Percentiles rank a stretch among this genome's conserved stretches.
Evolutionary conservation across 2,888 invertebrate genomes (phyloP).

Genomic region (Drosophila fungiperda): DNA sequence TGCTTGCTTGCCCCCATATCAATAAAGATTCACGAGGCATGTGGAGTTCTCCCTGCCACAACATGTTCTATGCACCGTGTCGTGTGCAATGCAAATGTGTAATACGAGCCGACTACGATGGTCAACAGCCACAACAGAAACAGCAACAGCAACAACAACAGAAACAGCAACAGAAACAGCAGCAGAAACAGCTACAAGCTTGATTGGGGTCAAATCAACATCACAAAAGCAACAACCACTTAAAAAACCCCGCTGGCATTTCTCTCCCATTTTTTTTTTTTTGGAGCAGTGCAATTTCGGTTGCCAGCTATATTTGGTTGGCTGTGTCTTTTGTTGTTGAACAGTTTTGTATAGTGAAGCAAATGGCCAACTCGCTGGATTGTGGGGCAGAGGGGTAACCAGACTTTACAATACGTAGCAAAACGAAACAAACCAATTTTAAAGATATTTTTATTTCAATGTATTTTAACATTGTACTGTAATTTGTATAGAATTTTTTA

Average conservation of each 20-base stretch:
- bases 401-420: background rate
- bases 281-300: conserved; percentile 28
- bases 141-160: conserved; percentile 20
- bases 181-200: conserved; percentile 44
- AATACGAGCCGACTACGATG: conserved; percentile 46
- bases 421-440: background rate
- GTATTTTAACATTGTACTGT: background rate
- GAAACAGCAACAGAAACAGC: conserved; percentile 26
- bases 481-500: background rate
- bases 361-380: background rate
- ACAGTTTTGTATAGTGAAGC: conserved; percentile 7
- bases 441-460: conserved; percentile 3
- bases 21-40: conserved; percentile 68
- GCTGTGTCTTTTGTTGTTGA: conserved; percentile 17
- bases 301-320: conserved; percentile 19
- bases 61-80: conserved; percentile 22
- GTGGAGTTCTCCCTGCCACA: conserved; percentile 44
- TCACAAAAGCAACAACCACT: conserved; percentile 42
- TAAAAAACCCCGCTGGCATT: conserved; percentile 8
- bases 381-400: background rate
- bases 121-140: conserved; percentile 46
- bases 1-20: conserved; percentile 18
- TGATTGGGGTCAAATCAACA: conserved; percentile 73
- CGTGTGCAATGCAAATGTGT: conserved; percentile 58
- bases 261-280: background rate